Conservation (phyloP, 2,888 invertebrate genomes). For the Phragmatobia fuliginosa region DNA sequence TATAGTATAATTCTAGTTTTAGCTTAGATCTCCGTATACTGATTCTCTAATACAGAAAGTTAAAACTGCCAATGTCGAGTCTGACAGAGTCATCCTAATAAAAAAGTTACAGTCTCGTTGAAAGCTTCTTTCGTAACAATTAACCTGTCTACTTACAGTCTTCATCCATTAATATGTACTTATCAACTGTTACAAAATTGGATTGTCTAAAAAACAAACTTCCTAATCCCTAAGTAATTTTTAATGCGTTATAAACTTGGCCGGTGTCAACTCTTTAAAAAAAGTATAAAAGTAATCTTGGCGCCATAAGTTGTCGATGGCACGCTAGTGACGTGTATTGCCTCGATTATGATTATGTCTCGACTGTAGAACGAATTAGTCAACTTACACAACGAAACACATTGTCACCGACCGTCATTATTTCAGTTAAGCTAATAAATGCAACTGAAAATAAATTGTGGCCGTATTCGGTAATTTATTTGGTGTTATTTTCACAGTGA, state of each 20-base stretch:
- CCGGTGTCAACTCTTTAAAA: constrained; percentile 60
- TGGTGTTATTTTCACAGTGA: constrained; percentile 31
- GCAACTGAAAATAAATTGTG: constrained; percentile 45
- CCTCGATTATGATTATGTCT: constrained; percentile 65
- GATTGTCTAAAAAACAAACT: constrained; percentile 26
- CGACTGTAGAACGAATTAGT: constrained; percentile 65
- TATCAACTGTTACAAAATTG: constrained; percentile 21
- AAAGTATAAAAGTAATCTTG: constrained; percentile 56
- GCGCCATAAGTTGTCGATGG: constrained; percentile 66
- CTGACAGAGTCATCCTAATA: background rate
- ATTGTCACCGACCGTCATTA: constrained; percentile 70
- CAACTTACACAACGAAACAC: constrained; percentile 60
- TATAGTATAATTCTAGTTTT: background rate
- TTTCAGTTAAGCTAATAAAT: constrained; percentile 57
- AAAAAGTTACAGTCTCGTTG: constrained; percentile 9
- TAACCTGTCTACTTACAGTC: constrained; percentile 21
- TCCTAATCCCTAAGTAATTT: constrained; percentile 32
- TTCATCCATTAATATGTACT: constrained; percentile 16
- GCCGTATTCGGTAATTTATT: constrained; percentile 24
- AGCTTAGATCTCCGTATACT: background rate
- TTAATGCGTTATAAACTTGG: constrained; percentile 44
- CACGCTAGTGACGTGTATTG: constrained; percentile 57
- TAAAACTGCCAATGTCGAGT: background rate
- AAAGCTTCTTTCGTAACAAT: constrained; percentile 22
- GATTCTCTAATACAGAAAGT: background rate